Conservation (phyloP, 2,888 invertebrate species). For the Papilio gigon region DNA sequence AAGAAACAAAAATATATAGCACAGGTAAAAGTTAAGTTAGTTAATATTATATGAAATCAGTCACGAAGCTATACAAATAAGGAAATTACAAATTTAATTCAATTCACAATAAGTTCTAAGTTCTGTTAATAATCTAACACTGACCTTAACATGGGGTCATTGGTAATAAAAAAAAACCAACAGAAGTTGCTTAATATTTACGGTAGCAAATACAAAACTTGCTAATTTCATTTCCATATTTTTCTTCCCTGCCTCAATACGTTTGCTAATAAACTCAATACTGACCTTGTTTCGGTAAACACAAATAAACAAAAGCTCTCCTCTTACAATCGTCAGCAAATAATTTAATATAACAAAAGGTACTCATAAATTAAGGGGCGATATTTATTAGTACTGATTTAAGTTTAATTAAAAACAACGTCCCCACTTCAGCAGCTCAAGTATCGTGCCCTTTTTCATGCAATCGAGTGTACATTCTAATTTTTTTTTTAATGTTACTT, state of each 20-base stretch:
- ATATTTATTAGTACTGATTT: slow-evolving; percentile 39
- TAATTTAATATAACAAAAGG: slow-evolving; percentile 34
- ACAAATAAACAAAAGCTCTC: slow-evolving; percentile 26
- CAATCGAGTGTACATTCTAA: slow-evolving; percentile 27
- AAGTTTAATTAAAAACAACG: slow-evolving; percentile 36
- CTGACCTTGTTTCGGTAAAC: slow-evolving; percentile 21
- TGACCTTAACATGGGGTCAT: slow-evolving; percentile 21
- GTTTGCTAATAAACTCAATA: slow-evolving; percentile 36
- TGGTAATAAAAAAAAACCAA: slow-evolving; percentile 8
- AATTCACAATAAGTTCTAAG: neutral
- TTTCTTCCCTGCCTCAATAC: slow-evolving; percentile 21
- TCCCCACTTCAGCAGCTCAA: slow-evolving; percentile 9
- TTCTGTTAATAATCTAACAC: slow-evolving; percentile 7
- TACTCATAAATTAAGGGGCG: slow-evolving; percentile 21
- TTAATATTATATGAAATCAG: too few relatives aligned
- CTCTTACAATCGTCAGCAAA: slow-evolving; percentile 24
- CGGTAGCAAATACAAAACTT: slow-evolving; percentile 15
- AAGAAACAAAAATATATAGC: too few relatives aligned
- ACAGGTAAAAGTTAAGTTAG: too few relatives aligned
- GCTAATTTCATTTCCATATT: slow-evolving; percentile 32
- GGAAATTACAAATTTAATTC: too few relatives aligned
- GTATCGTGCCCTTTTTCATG: slow-evolving; percentile 34
- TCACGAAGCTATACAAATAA: too few relatives aligned
- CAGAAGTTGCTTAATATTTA: slow-evolving; percentile 6
- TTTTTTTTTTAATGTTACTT: slow-evolving; percentile 13